Conservation (phyloP, 2,113 vertebrate genomes). For the Gambusia holbrooki region DNA sequence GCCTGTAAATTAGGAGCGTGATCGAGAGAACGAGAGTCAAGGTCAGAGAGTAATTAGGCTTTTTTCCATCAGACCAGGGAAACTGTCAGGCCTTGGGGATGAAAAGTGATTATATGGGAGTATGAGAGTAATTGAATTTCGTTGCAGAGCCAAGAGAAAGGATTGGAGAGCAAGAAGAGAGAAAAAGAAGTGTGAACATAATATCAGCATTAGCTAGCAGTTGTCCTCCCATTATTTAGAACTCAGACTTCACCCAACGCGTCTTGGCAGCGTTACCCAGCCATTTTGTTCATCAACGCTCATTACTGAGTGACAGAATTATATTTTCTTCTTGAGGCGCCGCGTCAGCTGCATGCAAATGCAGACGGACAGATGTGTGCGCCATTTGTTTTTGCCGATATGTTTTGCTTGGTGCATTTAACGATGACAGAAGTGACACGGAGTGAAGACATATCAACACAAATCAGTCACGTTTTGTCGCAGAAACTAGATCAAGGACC, state of each 20-base stretch:
- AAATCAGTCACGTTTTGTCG: constrained; percentile 24
- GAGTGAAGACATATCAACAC: constrained; percentile 12
- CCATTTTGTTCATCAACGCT: neutral
- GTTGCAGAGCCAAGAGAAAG: constrained; percentile 58
- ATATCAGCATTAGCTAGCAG: constrained; percentile 23
- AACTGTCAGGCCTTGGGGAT: constrained; percentile 76
- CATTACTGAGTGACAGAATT: constrained; percentile 5
- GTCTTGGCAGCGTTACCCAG: neutral
- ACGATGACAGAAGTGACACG: neutral
- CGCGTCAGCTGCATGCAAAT: neutral
- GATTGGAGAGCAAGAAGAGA: constrained; percentile 16
- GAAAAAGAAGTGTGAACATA: constrained; percentile 11
- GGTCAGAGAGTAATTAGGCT: constrained; percentile 80
- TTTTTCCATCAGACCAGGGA: constrained; percentile 69
- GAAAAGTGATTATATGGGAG: constrained; percentile 79
- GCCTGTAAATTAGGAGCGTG: constrained; percentile 5
- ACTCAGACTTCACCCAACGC: neutral
- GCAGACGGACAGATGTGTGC: constrained; percentile 13
- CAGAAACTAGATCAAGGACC: constrained; percentile 3
- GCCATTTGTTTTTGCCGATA: neutral
- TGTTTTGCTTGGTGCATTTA: neutral
- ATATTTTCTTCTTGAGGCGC: neutral
- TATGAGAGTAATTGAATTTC: constrained; percentile 77
- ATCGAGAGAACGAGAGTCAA: constrained; percentile 62
- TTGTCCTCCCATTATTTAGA: constrained; percentile 30